These are phyloP conservation scores for Ferrisia virgata DNA, from an alignment of 2,888 invertebrate species.

Conservation along the genomic window DNA sequence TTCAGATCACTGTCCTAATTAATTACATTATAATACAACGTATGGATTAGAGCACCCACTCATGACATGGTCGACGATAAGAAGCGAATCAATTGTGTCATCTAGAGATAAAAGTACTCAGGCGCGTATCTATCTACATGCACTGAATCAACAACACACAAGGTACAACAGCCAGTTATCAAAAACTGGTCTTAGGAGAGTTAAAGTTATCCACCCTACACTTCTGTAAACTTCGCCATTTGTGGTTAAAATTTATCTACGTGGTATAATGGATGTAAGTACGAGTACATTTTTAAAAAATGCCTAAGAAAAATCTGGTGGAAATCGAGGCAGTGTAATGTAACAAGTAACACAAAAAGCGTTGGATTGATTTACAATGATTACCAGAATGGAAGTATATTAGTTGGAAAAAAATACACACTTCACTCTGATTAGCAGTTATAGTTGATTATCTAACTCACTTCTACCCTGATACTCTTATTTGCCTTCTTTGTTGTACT, in stretches of 20 bases:
- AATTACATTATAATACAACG: too few relatives aligned
- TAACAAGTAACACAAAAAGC: conserved; percentile 10
- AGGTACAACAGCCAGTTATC: background rate
- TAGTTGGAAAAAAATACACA: background rate
- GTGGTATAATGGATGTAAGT: background rate
- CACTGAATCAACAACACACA: background rate
- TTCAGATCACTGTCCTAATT: too few relatives aligned
- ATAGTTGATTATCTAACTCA: conserved; percentile 43
- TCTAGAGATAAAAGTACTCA: background rate
- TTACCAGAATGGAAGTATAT: conserved; percentile 35
- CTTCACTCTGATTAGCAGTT: conserved; percentile 17
- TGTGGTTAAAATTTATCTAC: background rate
- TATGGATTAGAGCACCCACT: too few relatives aligned
- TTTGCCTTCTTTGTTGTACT: background rate
- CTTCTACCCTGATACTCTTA: conserved; percentile 33
- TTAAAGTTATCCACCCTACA: background rate
- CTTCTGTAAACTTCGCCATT: background rate
- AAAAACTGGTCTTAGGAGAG: background rate
- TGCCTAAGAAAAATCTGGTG: background rate
- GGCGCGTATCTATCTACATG: too few relatives aligned
- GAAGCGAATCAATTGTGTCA: background rate
- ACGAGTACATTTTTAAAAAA: background rate
- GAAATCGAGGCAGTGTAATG: background rate
- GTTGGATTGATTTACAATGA: conserved; percentile 41
- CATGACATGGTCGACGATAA: background rate